Base-by-base conservation (phyloP, 2,797 vertebrate species). In the Bradypodion ventrale region DNA sequence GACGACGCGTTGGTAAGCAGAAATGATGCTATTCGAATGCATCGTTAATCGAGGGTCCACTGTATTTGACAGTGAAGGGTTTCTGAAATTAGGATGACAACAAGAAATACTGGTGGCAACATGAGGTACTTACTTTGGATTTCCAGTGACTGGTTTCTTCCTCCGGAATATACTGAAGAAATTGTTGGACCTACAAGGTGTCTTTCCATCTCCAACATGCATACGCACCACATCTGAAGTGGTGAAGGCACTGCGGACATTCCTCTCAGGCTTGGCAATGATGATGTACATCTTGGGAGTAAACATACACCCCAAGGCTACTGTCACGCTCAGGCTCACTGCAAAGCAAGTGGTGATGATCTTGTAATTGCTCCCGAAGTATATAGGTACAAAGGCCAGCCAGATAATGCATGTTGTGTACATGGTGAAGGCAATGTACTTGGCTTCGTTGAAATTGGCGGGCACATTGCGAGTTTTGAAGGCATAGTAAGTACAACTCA, bases 261-360 rank as follows among this genome's bases (percentile, higher is more conserved):
- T 99, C 93, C 98, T 97, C 95, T 99, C 99, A 0, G 99, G 99
- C 93, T 99, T 99, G 94, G 98, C 96, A 72, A 99, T 99, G 91
- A 99, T 99, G 96, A 99, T 99, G 95, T 99, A 99, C 97, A 99
- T 99, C 96, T 99, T 99, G 85, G 99, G 99, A 2, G 98, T 99
- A 96, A 99, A 99, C 99, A 99, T 99, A 95, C 98, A 99, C 78
- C 98, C 96, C 92, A 99, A 97, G 0, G 99, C 99, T 91, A 99
- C 98, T 0, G 99, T 99, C 52, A 99, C 98, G 1, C 99, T 99
- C 89, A 99, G 96, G 94, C 98, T 99, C 93, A 99, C 99, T 0
- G 98, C 99, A 91, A 99, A 99, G 69, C 98, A 99, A 32, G 98
- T 99, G 68, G 99, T 99, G 94, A 99, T 99, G 94, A 99, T 99